Percentiles rank a stretch among this genome's conserved stretches.
phyloP scores from a whole-genome alignment of 2,888 invertebrate genomes.

The Mesochorus sp. region DNA sequence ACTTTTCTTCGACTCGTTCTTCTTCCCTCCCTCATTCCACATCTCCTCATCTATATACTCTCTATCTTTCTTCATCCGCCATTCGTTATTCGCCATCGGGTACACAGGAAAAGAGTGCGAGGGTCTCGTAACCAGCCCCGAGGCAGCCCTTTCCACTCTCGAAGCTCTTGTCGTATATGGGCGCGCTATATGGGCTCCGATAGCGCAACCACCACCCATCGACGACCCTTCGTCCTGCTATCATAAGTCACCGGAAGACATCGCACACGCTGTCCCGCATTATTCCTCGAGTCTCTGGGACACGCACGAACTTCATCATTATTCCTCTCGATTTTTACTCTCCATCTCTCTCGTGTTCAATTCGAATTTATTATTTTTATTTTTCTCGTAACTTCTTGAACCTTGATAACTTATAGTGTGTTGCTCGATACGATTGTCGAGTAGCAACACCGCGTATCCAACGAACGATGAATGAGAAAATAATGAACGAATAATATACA shows the following conservation, averaged over 20 bases:
- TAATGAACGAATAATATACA: background rate
- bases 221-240: conserved; percentile 31
- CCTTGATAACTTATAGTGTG: too few relatives aligned
- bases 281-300: conserved; percentile 18
- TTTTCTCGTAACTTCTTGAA: too few relatives aligned
- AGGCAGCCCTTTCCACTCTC: conserved; percentile 35
- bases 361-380: too few relatives aligned
- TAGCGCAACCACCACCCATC: conserved; percentile 1
- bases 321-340: too few relatives aligned
- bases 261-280: conserved; percentile 20
- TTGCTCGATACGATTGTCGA: too few relatives aligned
- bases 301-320: too few relatives aligned
- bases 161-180: conserved; percentile 26
- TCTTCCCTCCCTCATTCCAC: conserved; percentile 32
- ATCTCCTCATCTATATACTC: conserved; percentile 2
- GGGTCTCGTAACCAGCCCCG: conserved; percentile 27
- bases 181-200: conserved; percentile 41
- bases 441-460: too few relatives aligned
- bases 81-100: conserved; percentile 56
- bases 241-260: conserved; percentile 44
- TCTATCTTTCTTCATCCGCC: conserved; percentile 47
- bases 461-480: too few relatives aligned
- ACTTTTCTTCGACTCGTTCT: conserved; percentile 56
- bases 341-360: too few relatives aligned
- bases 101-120: conserved; percentile 43